Base-by-base conservation (phyloP, 2,888 invertebrate genomes). In the Saturnia japonica region DNA sequence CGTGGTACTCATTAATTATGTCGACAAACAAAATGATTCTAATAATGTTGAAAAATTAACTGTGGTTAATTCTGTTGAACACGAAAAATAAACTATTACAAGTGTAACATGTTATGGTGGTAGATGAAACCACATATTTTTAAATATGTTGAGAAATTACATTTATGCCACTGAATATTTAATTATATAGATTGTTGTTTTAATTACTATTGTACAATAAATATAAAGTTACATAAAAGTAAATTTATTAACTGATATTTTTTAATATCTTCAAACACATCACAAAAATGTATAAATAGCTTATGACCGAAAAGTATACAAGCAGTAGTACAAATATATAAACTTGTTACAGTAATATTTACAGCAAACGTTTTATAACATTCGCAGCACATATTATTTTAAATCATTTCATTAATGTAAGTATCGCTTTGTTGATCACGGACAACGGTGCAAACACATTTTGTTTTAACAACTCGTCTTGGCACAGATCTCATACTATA, bases 401-500 rank as follows among this genome's bases (percentile, higher is more conserved):
- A 54, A 54, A 51, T 19, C 25, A 70, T 66, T 70, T 70, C 64
- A 51, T 34, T 28, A 28, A 47, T 69, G 69, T 42, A 69, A 69
- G 62, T 72, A 71, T 67, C 40, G 67, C 67, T 54, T 68, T 71
- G 60, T 71, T 71, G 67, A 69, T 69, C 25, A 72, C 70, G 45
- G 51, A 68, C 68, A 72, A 57, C 42, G 34, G 57, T 68, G 67
- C 68, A 67, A 66, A 72, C 64, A 72, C 71, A 72, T 73, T 73
- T 72, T 66, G 34, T 73, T 74, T 68, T 74, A 80, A 80, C 81
- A 82, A 80, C 78, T 82, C 74, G 77, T 84, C 80, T 88, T 88
- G 88, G 88, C 89, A 88, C 82, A 72, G 78, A 78, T 81, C 79
- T 78, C 76, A 74, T 73, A 75, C 77, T 78, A 76, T 82, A 85